A percentile compares a stretch with the other conserved stretches of the same genome.
Evolutionary conservation across 1,140 invertebrate genomes (phyloP).

Genomic region (Micrasema minimum): DNA sequence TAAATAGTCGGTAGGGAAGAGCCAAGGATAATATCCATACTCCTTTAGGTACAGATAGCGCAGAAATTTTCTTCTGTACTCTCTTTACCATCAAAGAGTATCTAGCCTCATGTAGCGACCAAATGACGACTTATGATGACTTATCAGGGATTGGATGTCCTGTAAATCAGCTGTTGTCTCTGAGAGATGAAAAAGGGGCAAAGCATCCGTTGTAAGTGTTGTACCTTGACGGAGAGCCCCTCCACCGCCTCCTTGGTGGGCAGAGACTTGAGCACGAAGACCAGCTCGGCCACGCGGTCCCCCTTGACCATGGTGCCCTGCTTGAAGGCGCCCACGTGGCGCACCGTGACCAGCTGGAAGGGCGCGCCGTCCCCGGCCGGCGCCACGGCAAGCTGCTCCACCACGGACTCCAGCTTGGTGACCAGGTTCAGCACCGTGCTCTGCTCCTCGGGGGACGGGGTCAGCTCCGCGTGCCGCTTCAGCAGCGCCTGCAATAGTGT

Average conservation of each 20-base stretch:
- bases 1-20: too few relatives aligned
- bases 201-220: too few relatives aligned
- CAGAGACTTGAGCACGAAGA: slow-evolving; percentile 97
- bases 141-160: too few relatives aligned
- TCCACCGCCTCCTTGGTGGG: slow-evolving; percentile 96
- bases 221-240: slow-evolving; percentile 85
- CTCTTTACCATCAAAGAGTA: too few relatives aligned
- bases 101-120: too few relatives aligned
- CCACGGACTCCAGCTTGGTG: slow-evolving; percentile 90
- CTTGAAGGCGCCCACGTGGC: slow-evolving; percentile 97
- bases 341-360: slow-evolving; percentile 95
- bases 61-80: too few relatives aligned
- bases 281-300: slow-evolving; percentile 95
- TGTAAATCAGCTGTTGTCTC: too few relatives aligned
- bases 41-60: too few relatives aligned
- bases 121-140: too few relatives aligned
- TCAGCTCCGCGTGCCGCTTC: slow-evolving; percentile 91
- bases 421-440: slow-evolving; percentile 91
- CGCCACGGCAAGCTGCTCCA: slow-evolving; percentile 93
- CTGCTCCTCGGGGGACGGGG: slow-evolving; percentile 89
- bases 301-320: slow-evolving; percentile 98
- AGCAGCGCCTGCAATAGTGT: slow-evolving; percentile 80
- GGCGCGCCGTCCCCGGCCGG: slow-evolving; percentile 95
- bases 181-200: too few relatives aligned
- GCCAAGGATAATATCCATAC: too few relatives aligned